A percentile compares a stretch with the other conserved stretches of the same genome.
Conservation (phyloP, 2,797 vertebrate species). For the Fundulus diaphanus region DNA sequence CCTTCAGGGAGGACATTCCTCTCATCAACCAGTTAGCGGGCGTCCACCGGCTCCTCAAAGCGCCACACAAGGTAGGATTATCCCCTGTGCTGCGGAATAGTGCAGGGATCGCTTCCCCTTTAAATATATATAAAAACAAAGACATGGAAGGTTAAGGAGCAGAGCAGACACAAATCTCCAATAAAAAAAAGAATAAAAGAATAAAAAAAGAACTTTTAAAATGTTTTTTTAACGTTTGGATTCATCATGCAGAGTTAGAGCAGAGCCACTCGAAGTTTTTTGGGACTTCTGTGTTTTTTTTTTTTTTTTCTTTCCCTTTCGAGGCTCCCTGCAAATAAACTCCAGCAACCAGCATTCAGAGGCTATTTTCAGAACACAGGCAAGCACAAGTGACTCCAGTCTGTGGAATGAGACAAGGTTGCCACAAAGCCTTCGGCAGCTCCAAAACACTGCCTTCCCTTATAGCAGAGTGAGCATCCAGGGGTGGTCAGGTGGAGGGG, state of each 20-base stretch:
- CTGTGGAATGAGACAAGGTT: slow-evolving; percentile 44
- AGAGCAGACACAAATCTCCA: background rate
- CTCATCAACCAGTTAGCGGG: slow-evolving; percentile 90
- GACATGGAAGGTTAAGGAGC: background rate
- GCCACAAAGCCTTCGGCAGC: slow-evolving; percentile 30
- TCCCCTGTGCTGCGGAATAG: slow-evolving; percentile 13
- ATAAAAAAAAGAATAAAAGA: no score
- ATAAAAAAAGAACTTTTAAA: background rate
- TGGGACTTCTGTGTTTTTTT: slow-evolving; percentile 23
- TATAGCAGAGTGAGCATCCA: slow-evolving; percentile 22
- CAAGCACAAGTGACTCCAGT: slow-evolving; percentile 34
- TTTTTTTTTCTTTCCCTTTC: no score
- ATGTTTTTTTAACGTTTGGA: background rate
- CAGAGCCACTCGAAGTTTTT: background rate
- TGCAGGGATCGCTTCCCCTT: background rate
- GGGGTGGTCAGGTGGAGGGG: background rate
- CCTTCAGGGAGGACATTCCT: slow-evolving; percentile 90
- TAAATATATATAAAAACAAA: background rate
- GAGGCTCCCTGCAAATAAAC: slow-evolving; percentile 47
- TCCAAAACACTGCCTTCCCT: slow-evolving; percentile 21
- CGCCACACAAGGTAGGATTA: slow-evolving; percentile 89
- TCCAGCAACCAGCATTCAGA: slow-evolving; percentile 49
- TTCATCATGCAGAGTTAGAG: background rate
- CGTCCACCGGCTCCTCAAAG: slow-evolving; percentile 89
- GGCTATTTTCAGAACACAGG: slow-evolving; percentile 67